Percentiles rank a stretch among this genome's conserved stretches.
Conservation (phyloP, 2,888 invertebrate species). For the Lottia scabra region DNA sequence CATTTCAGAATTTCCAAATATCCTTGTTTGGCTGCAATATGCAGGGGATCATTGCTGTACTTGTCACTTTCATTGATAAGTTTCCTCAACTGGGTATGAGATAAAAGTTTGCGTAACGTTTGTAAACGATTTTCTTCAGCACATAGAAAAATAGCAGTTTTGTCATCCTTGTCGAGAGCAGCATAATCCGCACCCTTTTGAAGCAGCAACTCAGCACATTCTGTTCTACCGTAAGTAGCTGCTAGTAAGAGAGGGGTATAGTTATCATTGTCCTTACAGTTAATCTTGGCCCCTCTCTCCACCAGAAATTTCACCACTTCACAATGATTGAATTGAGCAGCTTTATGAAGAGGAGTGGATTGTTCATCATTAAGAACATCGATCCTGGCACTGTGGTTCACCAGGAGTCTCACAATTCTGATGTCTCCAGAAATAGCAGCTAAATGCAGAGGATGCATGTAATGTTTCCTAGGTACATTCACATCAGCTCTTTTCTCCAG, state of each 20-base stretch:
- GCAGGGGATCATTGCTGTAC: constrained; percentile 71
- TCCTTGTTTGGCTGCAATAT: constrained; percentile 70
- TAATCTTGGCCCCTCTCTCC: constrained; percentile 67
- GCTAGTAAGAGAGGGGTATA: constrained; percentile 70
- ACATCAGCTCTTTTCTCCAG: constrained; percentile 75
- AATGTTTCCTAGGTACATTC: constrained; percentile 80
- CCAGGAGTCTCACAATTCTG: constrained; percentile 58
- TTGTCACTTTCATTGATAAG: constrained; percentile 69
- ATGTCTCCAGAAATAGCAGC: constrained; percentile 72
- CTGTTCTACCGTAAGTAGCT: constrained; percentile 66
- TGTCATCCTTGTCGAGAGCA: constrained; percentile 70
- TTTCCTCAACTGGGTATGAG: constrained; percentile 46
- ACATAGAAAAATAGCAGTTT: constrained; percentile 69
- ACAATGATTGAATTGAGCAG: constrained; percentile 66
- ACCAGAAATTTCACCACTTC: constrained; percentile 67
- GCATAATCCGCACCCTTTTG: constrained; percentile 64
- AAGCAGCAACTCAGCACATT: constrained; percentile 65
- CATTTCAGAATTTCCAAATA: constrained; percentile 62
- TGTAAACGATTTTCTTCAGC: constrained; percentile 67
- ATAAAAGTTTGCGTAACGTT: constrained; percentile 60
- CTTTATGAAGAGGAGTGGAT: constrained; percentile 70
- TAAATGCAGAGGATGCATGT: constrained; percentile 86
- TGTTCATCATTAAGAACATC: constrained; percentile 68
- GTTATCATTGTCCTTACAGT: constrained; percentile 67
- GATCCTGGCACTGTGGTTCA: constrained; percentile 67